A percentile compares a stretch with the other conserved stretches of the same genome.
Evolutionary conservation across 2,888 invertebrate genomes (phyloP).

Genomic region (Nymphalis polychloros): DNA sequence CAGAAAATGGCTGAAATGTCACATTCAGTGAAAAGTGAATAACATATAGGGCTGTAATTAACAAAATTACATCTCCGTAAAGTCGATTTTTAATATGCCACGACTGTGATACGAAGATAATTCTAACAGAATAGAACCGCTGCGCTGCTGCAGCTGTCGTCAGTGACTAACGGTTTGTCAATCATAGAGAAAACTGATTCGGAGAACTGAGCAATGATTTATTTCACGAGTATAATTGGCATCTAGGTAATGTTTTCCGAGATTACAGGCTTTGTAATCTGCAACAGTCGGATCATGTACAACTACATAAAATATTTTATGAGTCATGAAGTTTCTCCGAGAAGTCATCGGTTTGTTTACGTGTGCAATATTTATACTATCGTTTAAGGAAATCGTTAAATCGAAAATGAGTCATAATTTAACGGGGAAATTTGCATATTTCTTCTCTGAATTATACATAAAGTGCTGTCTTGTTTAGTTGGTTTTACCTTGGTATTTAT

Average conservation of each 20-base stretch:
- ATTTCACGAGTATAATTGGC: slow-evolving; percentile 17
- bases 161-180: not conserved
- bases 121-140: no score
- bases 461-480: not conserved
- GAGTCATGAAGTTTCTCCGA: slow-evolving; percentile 53
- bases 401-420: slow-evolving; percentile 46
- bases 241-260: slow-evolving; percentile 34
- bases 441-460: slow-evolving; percentile 15
- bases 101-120: no score
- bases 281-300: slow-evolving; percentile 32
- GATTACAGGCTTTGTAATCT: slow-evolving; percentile 47
- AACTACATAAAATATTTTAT: slow-evolving; percentile 52
- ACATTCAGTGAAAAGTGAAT: no score
- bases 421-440: slow-evolving; percentile 39
- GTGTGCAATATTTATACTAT: slow-evolving; percentile 53
- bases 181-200: not conserved
- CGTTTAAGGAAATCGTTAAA: slow-evolving; percentile 56
- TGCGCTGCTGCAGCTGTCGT: not conserved
- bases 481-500: no score
- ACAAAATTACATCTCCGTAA: no score
- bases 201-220: not conserved
- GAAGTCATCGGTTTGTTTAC: slow-evolving; percentile 50
- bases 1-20: no score
- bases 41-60: no score
- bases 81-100: no score